These are phyloP conservation scores for Talpa occidentalis DNA, from an alignment of 2,113 vertebrate species.

Conservation along the genomic window DNA sequence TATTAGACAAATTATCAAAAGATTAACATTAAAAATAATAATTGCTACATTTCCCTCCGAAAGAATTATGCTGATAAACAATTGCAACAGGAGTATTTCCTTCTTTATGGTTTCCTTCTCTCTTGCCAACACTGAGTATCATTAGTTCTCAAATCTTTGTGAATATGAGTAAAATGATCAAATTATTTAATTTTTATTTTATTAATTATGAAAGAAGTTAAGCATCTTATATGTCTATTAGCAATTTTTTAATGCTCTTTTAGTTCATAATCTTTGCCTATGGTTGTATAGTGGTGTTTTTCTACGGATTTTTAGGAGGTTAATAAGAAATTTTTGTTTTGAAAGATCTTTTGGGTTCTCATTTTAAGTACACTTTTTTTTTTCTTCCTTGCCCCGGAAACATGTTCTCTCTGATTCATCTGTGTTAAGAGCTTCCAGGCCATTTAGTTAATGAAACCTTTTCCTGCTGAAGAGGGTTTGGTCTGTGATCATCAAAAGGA, in stretches of 20 bases:
- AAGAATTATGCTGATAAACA: conserved; percentile 1
- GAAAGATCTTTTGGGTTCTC: conserved; percentile 48
- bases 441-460: conserved; percentile 76
- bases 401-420: conserved; percentile 38
- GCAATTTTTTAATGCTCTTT: neutral
- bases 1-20: neutral
- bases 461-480: conserved; percentile 65
- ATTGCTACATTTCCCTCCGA: neutral
- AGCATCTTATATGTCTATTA: neutral
- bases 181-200: conserved; percentile 35
- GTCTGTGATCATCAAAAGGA: conserved; percentile 35
- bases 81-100: neutral
- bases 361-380: conserved; percentile 59
- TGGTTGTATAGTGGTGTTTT: neutral
- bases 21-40: conserved; percentile 27
- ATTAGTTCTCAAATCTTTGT: neutral
- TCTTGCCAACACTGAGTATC: neutral
- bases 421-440: conserved; percentile 64
- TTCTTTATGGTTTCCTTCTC: neutral
- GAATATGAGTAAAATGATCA: neutral
- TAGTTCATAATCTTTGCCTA: conserved; percentile 19
- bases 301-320: conserved; percentile 46
- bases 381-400: conserved; percentile 33
- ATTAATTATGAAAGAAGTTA: conserved; percentile 10
- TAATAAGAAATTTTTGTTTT: conserved; percentile 57